These are phyloP conservation scores for Xanthia icteritia DNA, from an alignment of 2,888 invertebrate species.

Conservation along the genomic window DNA sequence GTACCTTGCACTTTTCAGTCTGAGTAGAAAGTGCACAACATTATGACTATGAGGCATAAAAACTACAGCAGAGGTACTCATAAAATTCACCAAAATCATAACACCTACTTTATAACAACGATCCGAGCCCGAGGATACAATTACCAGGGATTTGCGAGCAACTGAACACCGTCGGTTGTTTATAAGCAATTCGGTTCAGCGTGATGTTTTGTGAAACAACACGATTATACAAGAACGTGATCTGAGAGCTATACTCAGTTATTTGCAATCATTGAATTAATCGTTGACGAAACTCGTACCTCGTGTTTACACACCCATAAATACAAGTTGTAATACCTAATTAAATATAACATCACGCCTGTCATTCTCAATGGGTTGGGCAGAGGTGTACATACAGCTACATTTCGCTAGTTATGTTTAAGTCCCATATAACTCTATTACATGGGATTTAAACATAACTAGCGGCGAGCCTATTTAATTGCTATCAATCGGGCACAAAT, in stretches of 20 bases:
- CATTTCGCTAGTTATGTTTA: too few relatives aligned
- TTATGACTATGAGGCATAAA: not conserved
- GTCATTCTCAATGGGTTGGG: too few relatives aligned
- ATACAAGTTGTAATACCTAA: not conserved
- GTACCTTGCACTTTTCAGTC: not conserved
- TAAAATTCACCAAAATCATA: slow-evolving; percentile 22
- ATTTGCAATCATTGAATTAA: slow-evolving; percentile 7
- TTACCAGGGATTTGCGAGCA: slow-evolving; percentile 46
- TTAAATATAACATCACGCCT: too few relatives aligned
- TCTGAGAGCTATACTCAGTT: slow-evolving; percentile 23
- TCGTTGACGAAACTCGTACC: not conserved
- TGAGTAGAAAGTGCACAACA: not conserved
- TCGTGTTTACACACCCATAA: too few relatives aligned
- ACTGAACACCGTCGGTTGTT: slow-evolving; percentile 29
- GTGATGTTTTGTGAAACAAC: slow-evolving; percentile 59
- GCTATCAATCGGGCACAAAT: too few relatives aligned
- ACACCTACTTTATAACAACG: slow-evolving; percentile 13
- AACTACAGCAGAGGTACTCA: not conserved
- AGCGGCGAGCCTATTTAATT: too few relatives aligned
- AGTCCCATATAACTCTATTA: too few relatives aligned
- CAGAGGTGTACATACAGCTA: too few relatives aligned
- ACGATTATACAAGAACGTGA: slow-evolving; percentile 36
- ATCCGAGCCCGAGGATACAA: slow-evolving; percentile 12
- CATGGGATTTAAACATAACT: too few relatives aligned
- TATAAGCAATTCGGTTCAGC: slow-evolving; percentile 39